A percentile compares a stretch with the other conserved stretches of the same genome.
These are phyloP conservation scores for Adelosebastes latens DNA, from an alignment of 2,797 vertebrate species.

Conservation along the genomic window DNA sequence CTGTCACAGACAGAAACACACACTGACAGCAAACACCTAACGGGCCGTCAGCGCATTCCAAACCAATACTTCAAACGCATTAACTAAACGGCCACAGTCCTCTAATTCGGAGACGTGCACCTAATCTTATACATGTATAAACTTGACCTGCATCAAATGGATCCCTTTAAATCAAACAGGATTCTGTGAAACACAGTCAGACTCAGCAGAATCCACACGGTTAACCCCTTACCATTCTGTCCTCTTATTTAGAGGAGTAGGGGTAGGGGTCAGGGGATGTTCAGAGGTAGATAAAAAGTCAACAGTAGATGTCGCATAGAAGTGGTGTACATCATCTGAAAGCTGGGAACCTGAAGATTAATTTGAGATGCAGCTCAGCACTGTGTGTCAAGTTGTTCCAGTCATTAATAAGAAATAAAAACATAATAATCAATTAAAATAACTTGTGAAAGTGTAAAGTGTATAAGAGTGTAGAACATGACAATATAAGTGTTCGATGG, in stretches of 20 bases:
- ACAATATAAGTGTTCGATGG: too few species aligned
- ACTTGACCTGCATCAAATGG: neutral
- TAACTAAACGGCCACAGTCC: slow-evolving; percentile 10
- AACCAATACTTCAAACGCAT: slow-evolving; percentile 15
- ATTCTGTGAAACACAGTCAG: neutral
- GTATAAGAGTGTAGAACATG: too few species aligned
- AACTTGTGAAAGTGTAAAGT: too few species aligned
- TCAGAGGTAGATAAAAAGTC: neutral
- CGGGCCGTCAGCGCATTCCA: neutral
- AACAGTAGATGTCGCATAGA: neutral
- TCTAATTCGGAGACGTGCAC: neutral
- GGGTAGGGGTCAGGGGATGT: neutral
- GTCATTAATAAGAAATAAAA: neutral
- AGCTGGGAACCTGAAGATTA: neutral
- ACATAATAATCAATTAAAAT: too few species aligned
- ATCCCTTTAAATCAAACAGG: neutral
- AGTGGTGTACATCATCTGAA: neutral
- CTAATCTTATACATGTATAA: neutral
- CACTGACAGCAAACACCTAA: slow-evolving; percentile 47
- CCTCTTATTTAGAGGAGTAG: too few species aligned
- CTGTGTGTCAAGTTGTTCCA: neutral
- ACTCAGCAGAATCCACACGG: neutral
- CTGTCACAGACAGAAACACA: slow-evolving; percentile 40
- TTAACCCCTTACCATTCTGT: neutral
- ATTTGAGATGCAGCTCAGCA: neutral